Conservation (phyloP, 2,888 invertebrate species). For the Hermaeophaga mercurialis region DNA sequence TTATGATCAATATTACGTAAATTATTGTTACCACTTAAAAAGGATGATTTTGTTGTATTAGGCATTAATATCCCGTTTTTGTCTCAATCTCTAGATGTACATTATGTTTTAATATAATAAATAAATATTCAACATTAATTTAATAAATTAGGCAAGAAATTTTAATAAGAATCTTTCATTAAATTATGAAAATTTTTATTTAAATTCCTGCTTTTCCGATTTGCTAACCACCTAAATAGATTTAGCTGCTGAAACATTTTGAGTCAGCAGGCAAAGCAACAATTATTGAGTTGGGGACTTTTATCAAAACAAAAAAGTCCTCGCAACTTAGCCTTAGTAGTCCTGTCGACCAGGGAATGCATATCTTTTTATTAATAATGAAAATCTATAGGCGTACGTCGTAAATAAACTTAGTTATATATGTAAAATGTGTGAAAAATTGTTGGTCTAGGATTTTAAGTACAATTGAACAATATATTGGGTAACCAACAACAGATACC, state of each 20-base stretch:
- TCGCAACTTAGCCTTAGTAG: conserved; percentile 56
- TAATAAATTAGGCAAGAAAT: background rate
- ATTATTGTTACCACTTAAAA: too few relatives aligned
- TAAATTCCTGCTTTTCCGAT: conserved; percentile 1
- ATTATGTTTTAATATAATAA: too few relatives aligned
- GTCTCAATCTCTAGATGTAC: too few relatives aligned
- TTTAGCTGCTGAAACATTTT: conserved; percentile 15
- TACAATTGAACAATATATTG: conserved; percentile 49
- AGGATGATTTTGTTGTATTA: too few relatives aligned
- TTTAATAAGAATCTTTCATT: background rate
- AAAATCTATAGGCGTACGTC: conserved; percentile 49
- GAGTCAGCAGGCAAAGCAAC: conserved; percentile 8
- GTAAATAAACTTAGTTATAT: conserved; percentile 54
- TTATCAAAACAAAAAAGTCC: conserved; percentile 28
- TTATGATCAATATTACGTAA: too few relatives aligned
- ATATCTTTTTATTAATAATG: conserved; percentile 57
- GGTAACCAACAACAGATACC: conserved; percentile 33
- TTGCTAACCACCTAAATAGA: conserved; percentile 1
- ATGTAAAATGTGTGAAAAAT: conserved; percentile 56
- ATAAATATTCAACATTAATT: conserved; percentile 16
- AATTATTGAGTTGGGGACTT: conserved; percentile 38
- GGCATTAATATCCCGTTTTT: too few relatives aligned
- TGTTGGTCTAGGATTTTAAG: conserved; percentile 56
- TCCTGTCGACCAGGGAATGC: conserved; percentile 57
- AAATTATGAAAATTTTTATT: conserved; percentile 2